Percentiles rank a stretch among this genome's conserved stretches.
phyloP scores from a whole-genome alignment of 2,797 vertebrate genomes.

The Acipenser oxyrinchus region DNA sequence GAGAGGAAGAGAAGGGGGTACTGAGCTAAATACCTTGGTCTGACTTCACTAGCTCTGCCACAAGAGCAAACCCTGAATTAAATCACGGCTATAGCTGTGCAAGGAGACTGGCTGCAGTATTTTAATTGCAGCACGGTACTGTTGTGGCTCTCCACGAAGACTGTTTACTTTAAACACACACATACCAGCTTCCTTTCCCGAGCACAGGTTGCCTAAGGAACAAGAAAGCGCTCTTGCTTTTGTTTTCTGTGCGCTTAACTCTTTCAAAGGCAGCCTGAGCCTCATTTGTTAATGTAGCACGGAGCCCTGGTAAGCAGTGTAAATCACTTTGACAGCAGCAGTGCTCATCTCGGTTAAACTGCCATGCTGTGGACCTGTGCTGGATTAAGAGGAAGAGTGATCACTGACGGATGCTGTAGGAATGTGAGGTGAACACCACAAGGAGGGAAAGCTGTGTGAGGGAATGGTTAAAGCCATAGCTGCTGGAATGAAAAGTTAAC shows the following conservation, averaged over 20 bases:
- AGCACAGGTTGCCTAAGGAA: conserved; percentile 51
- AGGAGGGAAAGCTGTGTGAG: not conserved
- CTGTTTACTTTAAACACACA: not conserved
- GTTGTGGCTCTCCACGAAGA: no score
- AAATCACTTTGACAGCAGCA: not conserved
- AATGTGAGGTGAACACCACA: not conserved
- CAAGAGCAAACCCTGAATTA: no score
- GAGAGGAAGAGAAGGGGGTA: no score
- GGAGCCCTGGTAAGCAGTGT: not conserved
- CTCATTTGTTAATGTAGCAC: not conserved
- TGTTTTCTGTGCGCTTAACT: conserved; percentile 50
- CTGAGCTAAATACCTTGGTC: no score
- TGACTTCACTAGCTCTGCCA: no score
- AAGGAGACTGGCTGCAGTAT: no score
- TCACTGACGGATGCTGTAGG: not conserved
- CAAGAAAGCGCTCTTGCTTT: conserved; percentile 30
- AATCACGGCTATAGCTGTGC: no score
- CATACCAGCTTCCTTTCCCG: conserved; percentile 26
- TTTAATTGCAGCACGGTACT: no score
- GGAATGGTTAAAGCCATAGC: not conserved
- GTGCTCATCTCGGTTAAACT: not conserved
- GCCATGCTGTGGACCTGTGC: not conserved
- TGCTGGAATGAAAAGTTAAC: conserved; percentile 47
- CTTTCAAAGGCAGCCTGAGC: conserved; percentile 6
- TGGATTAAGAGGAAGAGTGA: not conserved